Percentiles rank a stretch among this genome's conserved stretches.
phyloP scores from a whole-genome alignment of 2,797 vertebrate species.

The Parotocinclus haroldoi region DNA sequence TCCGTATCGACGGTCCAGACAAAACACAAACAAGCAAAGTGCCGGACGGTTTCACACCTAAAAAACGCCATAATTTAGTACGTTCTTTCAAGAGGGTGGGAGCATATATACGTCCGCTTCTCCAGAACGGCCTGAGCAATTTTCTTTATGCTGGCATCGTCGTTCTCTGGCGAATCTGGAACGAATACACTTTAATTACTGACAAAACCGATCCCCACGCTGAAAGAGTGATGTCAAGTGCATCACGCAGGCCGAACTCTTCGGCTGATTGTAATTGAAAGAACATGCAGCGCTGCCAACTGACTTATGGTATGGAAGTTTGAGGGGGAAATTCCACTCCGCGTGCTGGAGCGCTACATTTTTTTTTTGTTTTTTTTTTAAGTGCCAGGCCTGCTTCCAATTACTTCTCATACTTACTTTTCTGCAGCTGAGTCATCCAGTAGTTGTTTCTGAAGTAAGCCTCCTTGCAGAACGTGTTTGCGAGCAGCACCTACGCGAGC shows the following conservation, averaged over 20 bases:
- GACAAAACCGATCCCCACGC: conserved; percentile 16
- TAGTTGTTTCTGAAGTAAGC: conserved; percentile 86
- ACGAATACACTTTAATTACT: conserved; percentile 33
- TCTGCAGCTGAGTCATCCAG: conserved; percentile 78
- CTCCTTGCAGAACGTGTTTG: conserved; percentile 86
- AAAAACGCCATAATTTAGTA: conserved; percentile 64
- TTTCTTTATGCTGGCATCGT: conserved; percentile 86
- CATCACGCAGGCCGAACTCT: conserved; percentile 13
- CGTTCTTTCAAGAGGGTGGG: conserved; percentile 86
- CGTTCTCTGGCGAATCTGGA: conserved; percentile 83
- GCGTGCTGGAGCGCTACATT: conserved; percentile 57
- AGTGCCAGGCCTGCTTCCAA: conserved; percentile 56
- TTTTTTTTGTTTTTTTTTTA: too few relatives aligned
- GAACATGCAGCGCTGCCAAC: conserved; percentile 35
- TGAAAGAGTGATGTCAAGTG: conserved; percentile 25
- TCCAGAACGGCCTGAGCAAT: conserved; percentile 81
- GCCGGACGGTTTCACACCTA: neutral
- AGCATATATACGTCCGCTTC: conserved; percentile 79
- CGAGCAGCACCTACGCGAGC: conserved; percentile 78
- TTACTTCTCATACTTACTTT: conserved; percentile 76
- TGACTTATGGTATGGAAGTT: conserved; percentile 48
- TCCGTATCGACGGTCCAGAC: too few relatives aligned
- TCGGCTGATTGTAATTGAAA: conserved; percentile 28
- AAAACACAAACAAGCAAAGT: too few relatives aligned
- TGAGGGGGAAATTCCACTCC: conserved; percentile 54